Evolutionary conservation across 2,888 invertebrate genomes (phyloP), one percentile per base, ranked within the genome.

Genomic region (Aspidiotus rigidus): DNA sequence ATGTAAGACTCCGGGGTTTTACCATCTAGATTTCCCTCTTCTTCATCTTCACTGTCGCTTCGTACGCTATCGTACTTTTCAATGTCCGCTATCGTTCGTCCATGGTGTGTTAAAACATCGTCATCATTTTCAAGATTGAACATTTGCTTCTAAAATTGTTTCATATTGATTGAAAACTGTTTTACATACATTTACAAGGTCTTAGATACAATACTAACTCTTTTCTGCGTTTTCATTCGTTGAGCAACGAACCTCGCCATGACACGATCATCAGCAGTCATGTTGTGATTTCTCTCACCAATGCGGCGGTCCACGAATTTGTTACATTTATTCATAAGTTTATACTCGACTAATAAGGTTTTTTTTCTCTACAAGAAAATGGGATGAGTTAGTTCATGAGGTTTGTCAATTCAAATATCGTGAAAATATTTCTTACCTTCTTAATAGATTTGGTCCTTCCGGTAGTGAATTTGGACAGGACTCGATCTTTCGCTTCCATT

Each of bases 31-130:
- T 78, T 77, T 72, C 77, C 83, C 69, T 86, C 86, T 56, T 85
- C 86, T 71, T 85, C 85, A 56, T 89, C 88, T 39, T 87, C 86
- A 75, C 90, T 91, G 74, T 92, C 89, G 54, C 88, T 89, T 39
- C 84, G 82, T 0, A 90, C 88, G 76, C 92, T 89, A 75, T 93
- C 93, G 79, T 93, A 95, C 77, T 91, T 90, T 77, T 96, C 93
- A 73, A 95, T 89, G 77, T 93, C 91, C 74, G 88, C 88, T 15
- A 98, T 79, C 0, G 92, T 86, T 79, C 93, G 90, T 0, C 96
- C 97, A 77, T 86, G 86, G 77, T 98, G 97, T 0, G 96, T 98
- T 64, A 98, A 79, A 42, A 89, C 81, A 75, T 93, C 93, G n/a
- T 71, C 72, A 74, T 93, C 91, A 75, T 93, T 93, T 67, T 90